A percentile compares a stretch with the other conserved stretches of the same genome.
Evolutionary conservation across 2,797 vertebrate species (phyloP).

Genomic region (Novumbra hubbsi): DNA sequence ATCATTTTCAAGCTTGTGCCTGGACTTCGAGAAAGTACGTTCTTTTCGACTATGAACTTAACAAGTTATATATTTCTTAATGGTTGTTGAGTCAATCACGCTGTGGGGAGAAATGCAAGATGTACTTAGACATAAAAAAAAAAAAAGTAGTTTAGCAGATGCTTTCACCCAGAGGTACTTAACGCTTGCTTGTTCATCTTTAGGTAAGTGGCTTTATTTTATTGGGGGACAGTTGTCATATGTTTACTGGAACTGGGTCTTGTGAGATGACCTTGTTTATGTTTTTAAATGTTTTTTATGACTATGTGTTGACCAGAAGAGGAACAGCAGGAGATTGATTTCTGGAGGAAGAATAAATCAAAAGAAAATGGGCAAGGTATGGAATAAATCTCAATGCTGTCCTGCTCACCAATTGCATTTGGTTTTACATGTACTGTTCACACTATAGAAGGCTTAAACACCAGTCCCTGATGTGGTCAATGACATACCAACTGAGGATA

Average conservation of each 20-base stretch:
- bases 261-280: not conserved
- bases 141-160: no score
- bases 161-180: no score
- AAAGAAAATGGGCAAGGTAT: slow-evolving; percentile 87
- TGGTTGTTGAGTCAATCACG: not conserved
- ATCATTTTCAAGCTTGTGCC: slow-evolving; percentile 99
- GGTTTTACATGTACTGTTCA: no score
- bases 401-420: not conserved
- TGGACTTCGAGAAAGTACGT: slow-evolving; percentile 95
- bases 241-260: not conserved
- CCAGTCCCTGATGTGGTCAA: no score
- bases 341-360: slow-evolving; percentile 94
- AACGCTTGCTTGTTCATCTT: no score
- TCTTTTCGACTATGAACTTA: not conserved
- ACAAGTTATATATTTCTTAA: not conserved
- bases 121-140: no score
- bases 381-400: not conserved
- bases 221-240: not conserved
- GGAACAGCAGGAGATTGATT: slow-evolving; percentile 87
- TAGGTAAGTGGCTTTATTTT: no score
- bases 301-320: slow-evolving; percentile 78
- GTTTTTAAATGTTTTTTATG: slow-evolving; percentile 1
- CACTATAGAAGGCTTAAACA: no score
- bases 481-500: no score
- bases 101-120: no score